Conservation (phyloP, 1,140 invertebrate genomes). For the Akabosia matsudoensis region DNA sequence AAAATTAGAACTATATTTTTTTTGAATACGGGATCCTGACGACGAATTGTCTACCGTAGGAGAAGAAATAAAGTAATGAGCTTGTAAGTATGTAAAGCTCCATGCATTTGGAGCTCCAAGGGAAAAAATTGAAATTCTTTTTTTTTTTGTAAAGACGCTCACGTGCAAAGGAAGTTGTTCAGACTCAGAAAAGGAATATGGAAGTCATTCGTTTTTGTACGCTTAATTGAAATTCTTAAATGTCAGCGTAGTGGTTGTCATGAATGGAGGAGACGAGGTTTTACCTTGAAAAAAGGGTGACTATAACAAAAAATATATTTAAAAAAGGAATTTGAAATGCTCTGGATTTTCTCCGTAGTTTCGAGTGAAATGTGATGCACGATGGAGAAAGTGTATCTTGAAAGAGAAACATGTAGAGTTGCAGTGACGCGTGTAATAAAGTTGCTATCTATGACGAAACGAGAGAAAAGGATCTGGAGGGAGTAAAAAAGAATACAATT, state of each 20-base stretch:
- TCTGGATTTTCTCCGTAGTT: background rate
- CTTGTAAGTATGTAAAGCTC: too few relatives aligned
- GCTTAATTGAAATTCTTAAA: background rate
- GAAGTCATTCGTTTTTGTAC: background rate
- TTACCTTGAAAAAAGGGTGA: too few relatives aligned
- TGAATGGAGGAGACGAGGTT: too few relatives aligned
- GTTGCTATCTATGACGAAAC: constrained; percentile 42
- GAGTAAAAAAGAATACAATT: constrained; percentile 27
- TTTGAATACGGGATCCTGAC: too few relatives aligned
- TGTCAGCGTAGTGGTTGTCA: background rate
- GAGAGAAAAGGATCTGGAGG: constrained; percentile 40
- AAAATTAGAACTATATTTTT: too few relatives aligned
- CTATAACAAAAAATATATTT: background rate
- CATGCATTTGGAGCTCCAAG: too few relatives aligned
- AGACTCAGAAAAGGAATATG: background rate
- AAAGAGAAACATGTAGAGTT: constrained; percentile 36
- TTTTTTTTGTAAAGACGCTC: too few relatives aligned
- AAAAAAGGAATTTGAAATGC: background rate
- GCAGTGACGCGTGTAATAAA: constrained; percentile 44
- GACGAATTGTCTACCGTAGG: too few relatives aligned
- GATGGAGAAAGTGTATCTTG: background rate
- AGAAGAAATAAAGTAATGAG: too few relatives aligned
- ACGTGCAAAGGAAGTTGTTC: too few relatives aligned
- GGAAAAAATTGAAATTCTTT: too few relatives aligned
- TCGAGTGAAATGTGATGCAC: background rate